These are phyloP conservation scores for Athalia circularis DNA, from an alignment of 2,888 invertebrate genomes.

Conservation along the genomic window DNA sequence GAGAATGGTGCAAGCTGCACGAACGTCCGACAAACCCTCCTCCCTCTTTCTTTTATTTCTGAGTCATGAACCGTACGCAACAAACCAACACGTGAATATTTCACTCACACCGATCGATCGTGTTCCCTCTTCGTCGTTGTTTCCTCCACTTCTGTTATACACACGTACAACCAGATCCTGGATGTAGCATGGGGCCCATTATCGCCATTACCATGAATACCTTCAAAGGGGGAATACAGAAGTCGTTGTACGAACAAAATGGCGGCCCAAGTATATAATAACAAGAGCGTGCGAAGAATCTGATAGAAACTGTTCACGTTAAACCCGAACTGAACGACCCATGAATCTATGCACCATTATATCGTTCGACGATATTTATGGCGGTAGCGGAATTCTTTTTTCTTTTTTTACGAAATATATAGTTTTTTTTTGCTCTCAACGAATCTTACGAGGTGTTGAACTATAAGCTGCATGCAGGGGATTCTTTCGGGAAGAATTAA, in stretches of 20 bases:
- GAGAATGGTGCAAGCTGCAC: conserved; percentile 35
- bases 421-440: too few relatives aligned
- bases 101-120: too few relatives aligned
- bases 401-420: too few relatives aligned
- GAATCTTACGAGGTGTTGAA: too few relatives aligned
- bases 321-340: neutral
- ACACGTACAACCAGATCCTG: too few relatives aligned
- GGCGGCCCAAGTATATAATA: conserved; percentile 50
- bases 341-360: neutral
- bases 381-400: too few relatives aligned
- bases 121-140: neutral
- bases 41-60: neutral
- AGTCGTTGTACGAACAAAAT: conserved; percentile 62
- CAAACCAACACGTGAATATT: too few relatives aligned
- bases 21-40: conserved; percentile 28
- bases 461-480: neutral
- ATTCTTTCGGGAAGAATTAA: neutral
- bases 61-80: neutral
- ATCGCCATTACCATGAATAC: conserved; percentile 65
- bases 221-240: conserved; percentile 41
- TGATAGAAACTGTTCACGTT: too few relatives aligned
- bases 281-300: conserved; percentile 19
- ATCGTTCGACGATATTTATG: too few relatives aligned
- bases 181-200: conserved; percentile 45
- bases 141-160: conserved; percentile 15